Evolutionary conservation across 1,140 invertebrate species (phyloP), one percentile per base, ranked within the genome.

Genomic region (Probaryconus sp.): DNA sequence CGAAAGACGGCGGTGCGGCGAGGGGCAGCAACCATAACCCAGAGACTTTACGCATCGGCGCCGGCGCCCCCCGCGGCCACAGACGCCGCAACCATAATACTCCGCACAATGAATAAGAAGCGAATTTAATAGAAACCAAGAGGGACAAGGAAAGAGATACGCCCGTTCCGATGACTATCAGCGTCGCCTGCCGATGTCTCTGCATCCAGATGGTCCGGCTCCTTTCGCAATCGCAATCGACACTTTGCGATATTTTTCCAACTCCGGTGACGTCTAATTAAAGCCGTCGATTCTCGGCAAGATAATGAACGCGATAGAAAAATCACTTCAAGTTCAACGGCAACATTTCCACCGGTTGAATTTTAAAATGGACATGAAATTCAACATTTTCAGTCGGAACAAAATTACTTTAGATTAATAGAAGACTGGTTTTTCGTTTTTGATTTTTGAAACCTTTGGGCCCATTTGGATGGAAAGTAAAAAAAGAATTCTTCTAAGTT

Each of bases 61-160:
- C 87, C 87, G 85, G 83, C 80, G 85, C 87, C 86, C 86, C 87
- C 87, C 85, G 87, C 85, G 83, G 86, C 81, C 86, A 85, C 86
- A 87, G 87, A 88, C 87, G 80, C 84, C 82, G 85, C 83, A 78
- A 82, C 79, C 77, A 84, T 83, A 85, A 83, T 84, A 68, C 76
- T 48, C 9, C 28, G 43, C 64, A 53, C 45, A 76, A 72, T 64
- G 64, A 65, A 70, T 65, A 55, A 69, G 65, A 31, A 64, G 65
- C 67, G 61, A 73, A 63, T 64, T 73, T 70, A 76, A 70, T 61
- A 69, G 24, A 65, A 20, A 43, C 7, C 43, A 17, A 56, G 33
- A 20, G 48, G 43, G 17, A 26, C 35, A 64, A 40, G 10, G 28
- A 30, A 17, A 48, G 50, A 11, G 28, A 67, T 11, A 13, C 10